Percentiles rank a stretch among this genome's conserved stretches.
Conservation (phyloP, 2,113 vertebrate species). For the Bungarus multicinctus region DNA sequence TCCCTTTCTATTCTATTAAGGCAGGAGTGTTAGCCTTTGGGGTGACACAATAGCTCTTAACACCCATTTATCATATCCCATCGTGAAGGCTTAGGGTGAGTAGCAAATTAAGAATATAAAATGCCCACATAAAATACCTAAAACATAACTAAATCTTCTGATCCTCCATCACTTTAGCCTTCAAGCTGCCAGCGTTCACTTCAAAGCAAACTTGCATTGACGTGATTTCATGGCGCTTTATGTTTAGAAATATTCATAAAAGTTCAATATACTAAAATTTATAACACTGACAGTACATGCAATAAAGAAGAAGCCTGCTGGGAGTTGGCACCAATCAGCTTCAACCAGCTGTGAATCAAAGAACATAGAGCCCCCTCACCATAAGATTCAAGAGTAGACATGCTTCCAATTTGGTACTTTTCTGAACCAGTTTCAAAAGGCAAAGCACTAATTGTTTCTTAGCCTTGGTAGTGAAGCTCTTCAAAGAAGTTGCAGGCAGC, state of each 20-base stretch:
- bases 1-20: neutral
- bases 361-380: constrained; percentile 38
- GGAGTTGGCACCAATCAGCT: constrained; percentile 54
- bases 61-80: neutral
- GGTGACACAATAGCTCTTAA: neutral
- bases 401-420: constrained; percentile 49
- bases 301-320: constrained; percentile 54
- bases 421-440: constrained; percentile 2
- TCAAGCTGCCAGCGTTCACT: constrained; percentile 51
- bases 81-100: neutral
- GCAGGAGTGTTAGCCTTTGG: neutral
- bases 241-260: constrained; percentile 23
- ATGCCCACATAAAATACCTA: neutral
- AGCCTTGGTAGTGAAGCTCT: neutral
- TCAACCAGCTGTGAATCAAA: constrained; percentile 26
- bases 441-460: constrained; percentile 9
- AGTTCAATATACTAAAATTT: neutral
- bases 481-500: neutral
- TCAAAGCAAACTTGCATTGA: constrained; percentile 48
- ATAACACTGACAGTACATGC: constrained; percentile 32
- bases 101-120: constrained; percentile 14
- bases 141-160: neutral
- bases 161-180: constrained; percentile 54
- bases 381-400: constrained; percentile 54
- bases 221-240: constrained; percentile 43